Conservation (phyloP, 1,140 invertebrate species). For the Bombus balteatus region DNA sequence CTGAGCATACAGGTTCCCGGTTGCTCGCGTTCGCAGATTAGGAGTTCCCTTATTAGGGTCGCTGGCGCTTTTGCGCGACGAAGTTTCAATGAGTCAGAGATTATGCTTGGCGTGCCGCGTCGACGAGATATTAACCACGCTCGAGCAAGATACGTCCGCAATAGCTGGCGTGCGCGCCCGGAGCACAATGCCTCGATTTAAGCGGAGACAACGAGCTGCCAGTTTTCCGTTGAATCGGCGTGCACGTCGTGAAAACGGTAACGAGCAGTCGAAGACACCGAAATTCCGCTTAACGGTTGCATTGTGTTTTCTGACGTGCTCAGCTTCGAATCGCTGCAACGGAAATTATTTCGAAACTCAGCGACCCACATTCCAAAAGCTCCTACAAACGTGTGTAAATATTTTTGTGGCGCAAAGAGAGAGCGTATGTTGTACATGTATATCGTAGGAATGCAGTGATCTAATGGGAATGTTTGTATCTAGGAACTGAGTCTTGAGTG, state of each 20-base stretch:
- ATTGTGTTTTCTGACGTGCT: neutral
- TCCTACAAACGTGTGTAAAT: neutral
- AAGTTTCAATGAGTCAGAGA: constrained; percentile 78
- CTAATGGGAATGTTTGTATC: no score
- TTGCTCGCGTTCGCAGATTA: constrained; percentile 72
- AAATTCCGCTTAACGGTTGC: constrained; percentile 9
- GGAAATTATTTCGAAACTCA: neutral
- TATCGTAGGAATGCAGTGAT: no score
- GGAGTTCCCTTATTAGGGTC: constrained; percentile 71
- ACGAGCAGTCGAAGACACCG: constrained; percentile 24
- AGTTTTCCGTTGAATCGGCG: constrained; percentile 45
- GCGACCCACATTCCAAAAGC: constrained; percentile 11
- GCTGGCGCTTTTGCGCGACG: constrained; percentile 70
- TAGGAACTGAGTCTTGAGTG: no score
- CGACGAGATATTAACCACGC: constrained; percentile 63
- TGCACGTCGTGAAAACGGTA: neutral
- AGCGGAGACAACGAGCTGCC: constrained; percentile 20
- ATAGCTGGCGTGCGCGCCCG: neutral
- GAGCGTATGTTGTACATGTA: neutral
- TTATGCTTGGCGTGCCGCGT: constrained; percentile 65
- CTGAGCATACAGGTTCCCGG: constrained; percentile 21
- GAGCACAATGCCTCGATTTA: constrained; percentile 56
- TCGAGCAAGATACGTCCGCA: constrained; percentile 40
- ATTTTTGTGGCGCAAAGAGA: neutral
- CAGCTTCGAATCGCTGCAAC: neutral